Conservation (phyloP, 2,888 invertebrate genomes). For the Volucella zonaria region DNA sequence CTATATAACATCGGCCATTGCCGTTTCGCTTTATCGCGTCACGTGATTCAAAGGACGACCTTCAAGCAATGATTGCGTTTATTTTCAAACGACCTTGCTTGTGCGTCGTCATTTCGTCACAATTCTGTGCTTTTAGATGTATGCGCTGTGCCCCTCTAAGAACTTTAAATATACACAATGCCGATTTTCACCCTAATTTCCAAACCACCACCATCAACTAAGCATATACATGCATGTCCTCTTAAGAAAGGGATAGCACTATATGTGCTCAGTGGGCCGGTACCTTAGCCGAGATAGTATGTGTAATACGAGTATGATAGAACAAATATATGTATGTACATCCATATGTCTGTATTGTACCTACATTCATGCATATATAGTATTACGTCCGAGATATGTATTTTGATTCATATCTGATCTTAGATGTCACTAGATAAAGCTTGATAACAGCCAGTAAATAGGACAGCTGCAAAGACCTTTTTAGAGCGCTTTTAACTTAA, state of each 20-base stretch:
- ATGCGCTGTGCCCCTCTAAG: conserved; percentile 19
- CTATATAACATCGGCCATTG: conserved; percentile 48
- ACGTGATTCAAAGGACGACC: conserved; percentile 82
- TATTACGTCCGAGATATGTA: too few relatives aligned
- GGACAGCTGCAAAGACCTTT: too few relatives aligned
- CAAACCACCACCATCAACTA: background rate
- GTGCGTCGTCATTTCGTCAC: conserved; percentile 75
- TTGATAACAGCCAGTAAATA: too few relatives aligned
- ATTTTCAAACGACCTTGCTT: conserved; percentile 83
- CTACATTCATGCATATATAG: too few relatives aligned
- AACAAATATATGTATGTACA: background rate
- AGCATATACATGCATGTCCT: conserved; percentile 46
- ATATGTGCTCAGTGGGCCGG: background rate
- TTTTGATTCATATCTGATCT: too few relatives aligned
- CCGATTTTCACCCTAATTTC: conserved; percentile 41
- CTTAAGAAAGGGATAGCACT: conserved; percentile 65
- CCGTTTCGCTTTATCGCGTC: conserved; percentile 66
- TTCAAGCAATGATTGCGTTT: conserved; percentile 83
- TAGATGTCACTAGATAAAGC: too few relatives aligned
- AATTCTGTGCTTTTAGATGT: conserved; percentile 13
- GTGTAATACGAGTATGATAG: conserved; percentile 5
- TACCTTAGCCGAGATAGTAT: background rate
- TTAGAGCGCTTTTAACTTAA: too few relatives aligned
- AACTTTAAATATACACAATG: conserved; percentile 37
- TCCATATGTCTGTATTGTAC: background rate